Evolutionary conservation across 2,888 invertebrate genomes (phyloP).

Genomic region (Acronicta aceris): DNA sequence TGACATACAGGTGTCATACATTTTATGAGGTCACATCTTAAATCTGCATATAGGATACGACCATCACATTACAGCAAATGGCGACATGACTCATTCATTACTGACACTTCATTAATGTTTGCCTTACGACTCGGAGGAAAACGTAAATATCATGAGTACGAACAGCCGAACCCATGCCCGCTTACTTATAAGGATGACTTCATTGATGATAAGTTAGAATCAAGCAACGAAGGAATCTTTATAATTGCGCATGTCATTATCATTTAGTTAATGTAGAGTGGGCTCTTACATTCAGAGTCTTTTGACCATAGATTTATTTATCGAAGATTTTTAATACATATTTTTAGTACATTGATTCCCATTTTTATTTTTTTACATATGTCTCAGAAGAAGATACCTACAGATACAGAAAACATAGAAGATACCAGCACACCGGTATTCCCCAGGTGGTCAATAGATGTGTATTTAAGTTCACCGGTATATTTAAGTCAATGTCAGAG

Average conservation of each 20-base stretch:
- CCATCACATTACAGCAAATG: constrained; percentile 30
- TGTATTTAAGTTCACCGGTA: no score
- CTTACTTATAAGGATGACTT: constrained; percentile 48
- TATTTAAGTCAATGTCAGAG: no score
- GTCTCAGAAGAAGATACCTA: no score
- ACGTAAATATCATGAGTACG: constrained; percentile 24
- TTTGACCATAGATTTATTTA: no score
- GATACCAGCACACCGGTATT: no score
- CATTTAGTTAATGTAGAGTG: background rate
- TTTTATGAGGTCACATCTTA: constrained; percentile 48
- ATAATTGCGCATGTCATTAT: constrained; percentile 12
- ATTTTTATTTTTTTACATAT: no score
- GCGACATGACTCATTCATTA: constrained; percentile 53
- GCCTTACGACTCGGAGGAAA: constrained; percentile 21
- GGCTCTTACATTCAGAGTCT: no score
- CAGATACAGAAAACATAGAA: no score
- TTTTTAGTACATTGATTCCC: no score
- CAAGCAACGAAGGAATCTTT: constrained; percentile 35
- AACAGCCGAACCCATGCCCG: constrained; percentile 12
- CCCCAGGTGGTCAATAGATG: no score
- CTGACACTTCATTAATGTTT: constrained; percentile 27
- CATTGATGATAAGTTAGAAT: constrained; percentile 40
- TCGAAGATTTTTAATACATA: no score
- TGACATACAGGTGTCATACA: constrained; percentile 23
- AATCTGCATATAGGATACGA: constrained; percentile 31